A percentile compares a stretch with the other conserved stretches of the same genome.
Conservation (phyloP, 2,888 invertebrate genomes). For the Acholoe squamosa region DNA sequence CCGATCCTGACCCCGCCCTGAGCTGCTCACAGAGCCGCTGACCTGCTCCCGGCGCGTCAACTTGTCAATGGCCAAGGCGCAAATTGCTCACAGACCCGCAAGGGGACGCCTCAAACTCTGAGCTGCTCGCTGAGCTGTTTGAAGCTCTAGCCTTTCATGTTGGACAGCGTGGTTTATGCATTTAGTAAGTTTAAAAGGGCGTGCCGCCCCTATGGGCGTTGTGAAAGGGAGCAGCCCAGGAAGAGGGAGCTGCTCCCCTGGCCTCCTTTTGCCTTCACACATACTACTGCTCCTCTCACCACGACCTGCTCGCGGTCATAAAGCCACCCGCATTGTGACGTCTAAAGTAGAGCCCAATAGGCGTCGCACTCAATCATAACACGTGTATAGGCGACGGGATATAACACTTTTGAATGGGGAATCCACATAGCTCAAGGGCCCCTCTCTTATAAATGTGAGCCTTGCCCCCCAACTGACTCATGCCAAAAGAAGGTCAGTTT, state of each 20-base stretch:
- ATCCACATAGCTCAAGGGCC: no score
- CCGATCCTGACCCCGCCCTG: slow-evolving; percentile 1
- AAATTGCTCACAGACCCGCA: slow-evolving; percentile 19
- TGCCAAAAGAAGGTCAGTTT: no score
- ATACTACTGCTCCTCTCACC: neutral
- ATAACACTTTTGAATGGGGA: no score
- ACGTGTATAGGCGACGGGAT: neutral
- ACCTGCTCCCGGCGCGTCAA: slow-evolving; percentile 10
- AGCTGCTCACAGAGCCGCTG: neutral
- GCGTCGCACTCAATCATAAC: neutral
- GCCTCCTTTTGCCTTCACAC: no score
- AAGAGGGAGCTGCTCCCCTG: neutral
- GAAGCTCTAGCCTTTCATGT: slow-evolving; percentile 5
- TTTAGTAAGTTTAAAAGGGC: slow-evolving; percentile 41
- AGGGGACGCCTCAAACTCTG: neutral
- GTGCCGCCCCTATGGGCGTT: neutral
- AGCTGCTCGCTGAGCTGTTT: slow-evolving; percentile 18
- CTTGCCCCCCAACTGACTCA: no score
- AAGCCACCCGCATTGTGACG: neutral
- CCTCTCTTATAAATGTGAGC: no score
- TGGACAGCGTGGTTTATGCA: slow-evolving; percentile 3
- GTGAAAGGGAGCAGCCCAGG: neutral
- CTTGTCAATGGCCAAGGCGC: neutral
- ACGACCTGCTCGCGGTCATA: neutral
- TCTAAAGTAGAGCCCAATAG: slow-evolving; percentile 14